These are phyloP conservation scores for Drosophila gaucha DNA, from an alignment of 2,888 invertebrate species.

Conservation along the genomic window DNA sequence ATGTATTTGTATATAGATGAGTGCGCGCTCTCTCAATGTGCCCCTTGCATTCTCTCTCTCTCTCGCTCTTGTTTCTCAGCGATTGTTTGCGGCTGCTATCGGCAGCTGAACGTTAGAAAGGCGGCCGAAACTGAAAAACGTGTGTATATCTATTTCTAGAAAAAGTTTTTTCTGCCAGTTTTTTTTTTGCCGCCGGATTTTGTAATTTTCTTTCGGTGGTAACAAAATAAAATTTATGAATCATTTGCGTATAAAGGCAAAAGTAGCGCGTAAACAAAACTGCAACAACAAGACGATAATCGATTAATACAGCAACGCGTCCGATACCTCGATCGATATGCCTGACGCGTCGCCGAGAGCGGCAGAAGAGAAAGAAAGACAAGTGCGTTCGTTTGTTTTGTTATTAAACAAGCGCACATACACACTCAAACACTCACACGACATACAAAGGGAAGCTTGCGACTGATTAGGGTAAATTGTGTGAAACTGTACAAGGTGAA, in stretches of 20 bases:
- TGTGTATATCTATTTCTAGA: constrained; percentile 80
- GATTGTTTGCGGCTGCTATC: constrained; percentile 19
- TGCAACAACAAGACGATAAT: constrained; percentile 19
- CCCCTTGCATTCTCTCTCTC: constrained; percentile 20
- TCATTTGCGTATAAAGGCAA: constrained; percentile 43
- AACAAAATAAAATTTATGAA: constrained; percentile 47
- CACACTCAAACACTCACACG: constrained; percentile 9
- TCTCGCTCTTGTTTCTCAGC: constrained; percentile 15
- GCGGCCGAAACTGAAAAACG: constrained; percentile 62
- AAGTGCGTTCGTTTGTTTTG: constrained; percentile 61
- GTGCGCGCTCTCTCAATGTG: constrained; percentile 26
- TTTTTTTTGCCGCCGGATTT: constrained; percentile 45
- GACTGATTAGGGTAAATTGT: constrained; percentile 34
- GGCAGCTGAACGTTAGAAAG: constrained; percentile 39
- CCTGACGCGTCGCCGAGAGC: constrained; percentile 28
- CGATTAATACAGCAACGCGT: constrained; percentile 39
- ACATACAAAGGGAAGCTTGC: constrained; percentile 11
- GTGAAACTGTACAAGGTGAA: constrained; percentile 46
- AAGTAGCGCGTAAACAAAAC: constrained; percentile 61
- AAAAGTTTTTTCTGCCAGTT: constrained; percentile 38
- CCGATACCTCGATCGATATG: constrained; percentile 55
- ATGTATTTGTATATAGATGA: constrained; percentile 25
- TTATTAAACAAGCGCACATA: constrained; percentile 50
- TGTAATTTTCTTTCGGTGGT: constrained; percentile 42
- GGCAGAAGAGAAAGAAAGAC: constrained; percentile 17